phyloP scores from a whole-genome alignment of 2,888 invertebrate genomes.

The Coenonympha arcania region DNA sequence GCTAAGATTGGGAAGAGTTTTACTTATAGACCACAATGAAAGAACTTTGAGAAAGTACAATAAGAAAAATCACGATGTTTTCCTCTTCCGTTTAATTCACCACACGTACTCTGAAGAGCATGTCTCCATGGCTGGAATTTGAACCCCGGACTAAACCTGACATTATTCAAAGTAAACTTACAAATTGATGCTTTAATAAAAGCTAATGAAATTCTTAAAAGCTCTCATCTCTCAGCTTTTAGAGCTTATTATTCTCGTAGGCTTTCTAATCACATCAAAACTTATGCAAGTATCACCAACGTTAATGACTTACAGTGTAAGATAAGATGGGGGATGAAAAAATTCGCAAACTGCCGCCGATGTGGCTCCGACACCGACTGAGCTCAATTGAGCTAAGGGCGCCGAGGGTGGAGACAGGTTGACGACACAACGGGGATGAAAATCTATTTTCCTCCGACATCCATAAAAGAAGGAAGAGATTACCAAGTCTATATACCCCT shows the following conservation, averaged over 20 bases:
- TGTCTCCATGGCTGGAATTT: no score
- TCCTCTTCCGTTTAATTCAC: no score
- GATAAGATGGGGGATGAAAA: constrained; percentile 2
- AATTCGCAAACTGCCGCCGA: constrained; percentile 17
- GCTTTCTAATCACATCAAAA: neutral
- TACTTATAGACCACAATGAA: neutral
- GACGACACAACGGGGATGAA: constrained; percentile 29
- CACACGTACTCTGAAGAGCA: no score
- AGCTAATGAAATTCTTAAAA: no score
- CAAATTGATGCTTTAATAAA: no score
- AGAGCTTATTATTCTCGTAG: neutral
- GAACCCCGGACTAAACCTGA: no score
- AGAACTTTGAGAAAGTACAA: neutral
- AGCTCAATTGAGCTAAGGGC: constrained; percentile 23
- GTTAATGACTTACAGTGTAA: constrained; percentile 12
- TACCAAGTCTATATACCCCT: no score
- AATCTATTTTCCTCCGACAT: no score
- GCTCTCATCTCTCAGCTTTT: no score
- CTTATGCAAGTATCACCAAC: neutral
- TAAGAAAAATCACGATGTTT: neutral
- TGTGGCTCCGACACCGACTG: constrained; percentile 23
- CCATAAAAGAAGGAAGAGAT: no score
- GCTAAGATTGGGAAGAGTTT: no score
- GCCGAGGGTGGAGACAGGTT: constrained; percentile 30
- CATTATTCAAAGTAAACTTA: no score